phyloP scores from a whole-genome alignment of 2,888 invertebrate genomes.

The Harmothoe impar region DNA sequence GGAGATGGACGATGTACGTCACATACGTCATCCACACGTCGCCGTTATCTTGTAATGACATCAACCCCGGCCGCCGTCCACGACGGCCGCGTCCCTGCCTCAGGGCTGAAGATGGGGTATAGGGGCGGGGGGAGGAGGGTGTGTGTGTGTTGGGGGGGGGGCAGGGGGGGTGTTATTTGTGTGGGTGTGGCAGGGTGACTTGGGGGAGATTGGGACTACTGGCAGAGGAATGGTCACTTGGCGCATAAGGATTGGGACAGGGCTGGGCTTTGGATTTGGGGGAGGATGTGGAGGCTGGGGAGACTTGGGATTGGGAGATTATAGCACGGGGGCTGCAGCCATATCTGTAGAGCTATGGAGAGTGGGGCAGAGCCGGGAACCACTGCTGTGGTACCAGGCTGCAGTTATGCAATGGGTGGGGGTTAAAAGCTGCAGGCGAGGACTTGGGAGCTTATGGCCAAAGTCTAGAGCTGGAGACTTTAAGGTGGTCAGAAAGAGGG shows the following conservation, averaged over 20 bases:
- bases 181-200: neutral
- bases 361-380: neutral
- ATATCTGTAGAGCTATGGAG: neutral
- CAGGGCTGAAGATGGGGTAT: too few species aligned
- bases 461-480: too few species aligned
- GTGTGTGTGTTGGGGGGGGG: neutral
- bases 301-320: neutral
- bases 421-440: neutral
- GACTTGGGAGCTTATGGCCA: too few species aligned
- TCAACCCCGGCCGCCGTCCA: conserved; percentile 21
- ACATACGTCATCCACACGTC: conserved; percentile 30
- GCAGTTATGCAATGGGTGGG: neutral
- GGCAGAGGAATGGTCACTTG: too few species aligned
- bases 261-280: neutral
- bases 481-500: too few species aligned
- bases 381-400: neutral
- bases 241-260: neutral
- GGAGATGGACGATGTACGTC: conserved; percentile 38
- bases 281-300: neutral
- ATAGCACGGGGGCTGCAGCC: neutral
- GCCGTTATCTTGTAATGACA: conserved; percentile 48
- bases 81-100: too few species aligned
- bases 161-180: neutral
- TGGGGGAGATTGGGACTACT: too few species aligned
- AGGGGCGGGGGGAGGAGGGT: neutral